These are phyloP conservation scores for Hoplodrina ambigua DNA, from an alignment of 2,888 invertebrate species.

Conservation along the genomic window DNA sequence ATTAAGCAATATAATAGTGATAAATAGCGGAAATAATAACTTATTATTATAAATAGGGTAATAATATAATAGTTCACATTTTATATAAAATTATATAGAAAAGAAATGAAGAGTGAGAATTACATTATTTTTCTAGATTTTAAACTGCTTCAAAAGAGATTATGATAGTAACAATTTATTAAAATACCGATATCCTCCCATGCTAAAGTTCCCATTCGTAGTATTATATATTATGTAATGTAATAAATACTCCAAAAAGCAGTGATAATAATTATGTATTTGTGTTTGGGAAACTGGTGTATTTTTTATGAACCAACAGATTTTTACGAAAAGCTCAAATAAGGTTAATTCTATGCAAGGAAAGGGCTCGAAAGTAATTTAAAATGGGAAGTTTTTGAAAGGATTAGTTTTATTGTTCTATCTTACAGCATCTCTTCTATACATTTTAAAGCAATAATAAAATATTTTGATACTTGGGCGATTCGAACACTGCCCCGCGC, in stretches of 20 bases:
- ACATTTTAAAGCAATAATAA: not conserved
- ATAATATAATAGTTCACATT: conserved; percentile 5
- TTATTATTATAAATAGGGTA: conserved; percentile 6
- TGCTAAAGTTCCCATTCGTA: conserved; percentile 53
- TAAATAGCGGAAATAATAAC: conserved; percentile 5
- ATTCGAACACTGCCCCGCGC: too few species aligned
- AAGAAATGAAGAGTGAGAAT: conserved; percentile 1
- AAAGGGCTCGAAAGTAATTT: not conserved
- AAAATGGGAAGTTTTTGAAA: not conserved
- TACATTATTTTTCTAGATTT: not conserved
- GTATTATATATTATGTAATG: conserved; percentile 46
- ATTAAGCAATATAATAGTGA: conserved; percentile 17
- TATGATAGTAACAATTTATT: not conserved
- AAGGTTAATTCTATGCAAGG: not conserved
- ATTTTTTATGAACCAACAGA: conserved; percentile 35
- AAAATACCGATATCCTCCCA: conserved; percentile 1
- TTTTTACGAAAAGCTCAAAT: conserved; percentile 1
- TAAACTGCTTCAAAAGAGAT: not conserved
- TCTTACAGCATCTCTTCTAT: not conserved
- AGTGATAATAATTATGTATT: conserved; percentile 49
- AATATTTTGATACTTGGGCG: too few species aligned
- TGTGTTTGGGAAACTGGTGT: conserved; percentile 45
- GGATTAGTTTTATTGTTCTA: conserved; percentile 2
- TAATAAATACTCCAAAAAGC: conserved; percentile 53
- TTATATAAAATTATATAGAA: not conserved